Base-by-base conservation (phyloP, 2,113 vertebrate genomes). In the Nicator chloris region DNA sequence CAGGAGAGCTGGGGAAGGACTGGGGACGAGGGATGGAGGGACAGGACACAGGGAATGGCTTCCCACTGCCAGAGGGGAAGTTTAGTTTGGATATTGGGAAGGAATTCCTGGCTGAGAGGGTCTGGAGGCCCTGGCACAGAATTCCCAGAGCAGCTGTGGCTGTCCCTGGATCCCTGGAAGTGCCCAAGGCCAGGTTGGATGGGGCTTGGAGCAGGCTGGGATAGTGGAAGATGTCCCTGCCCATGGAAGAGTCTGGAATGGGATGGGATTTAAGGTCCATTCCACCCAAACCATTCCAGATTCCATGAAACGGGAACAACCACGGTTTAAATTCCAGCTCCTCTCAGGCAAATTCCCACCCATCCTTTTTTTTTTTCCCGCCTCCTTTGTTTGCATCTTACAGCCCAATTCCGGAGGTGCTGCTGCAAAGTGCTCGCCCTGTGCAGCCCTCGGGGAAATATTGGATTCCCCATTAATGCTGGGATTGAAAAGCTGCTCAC, bases 41-140 rank as follows among this genome's bases (percentile, higher is more conserved):
- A 65, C 61, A 66, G 77, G 39, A 54, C 6, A 1, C 61, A 80
- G 33, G 50, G 50, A 80, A 65, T 64, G 49, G 37, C 59, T 77
- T 4, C 42, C 33, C 2, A 35, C 0, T 47, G 40, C 3, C 1
- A 45, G 2, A 47, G 21, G 33, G 33, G 1, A n/a, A 2, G 3
- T 4, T 4, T 27, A 5, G 7, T 1, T 50, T 3, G 45, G 66
- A 37, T 2, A 3, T 18, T 26, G 37, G 31, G 49, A 44, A n/a
- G 47, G 39, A 79, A 65, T 45, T 80, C 4, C 26, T 66, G 50
- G 1, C 12, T 56, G 61, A 15, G 26, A n/a, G n/a, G n/a, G n/a
- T n/a, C n/a, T n/a, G n/a, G n/a, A n/a, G n/a, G n/a, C n/a, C n/a
- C n/a, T n/a, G n/a, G n/a, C n/a, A n/a, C n/a, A n/a, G 73, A 63